Percentiles rank a stretch among this genome's conserved stretches.
These are phyloP conservation scores for Uria lomvia DNA, from an alignment of 2,113 vertebrate species.

Conservation along the genomic window DNA sequence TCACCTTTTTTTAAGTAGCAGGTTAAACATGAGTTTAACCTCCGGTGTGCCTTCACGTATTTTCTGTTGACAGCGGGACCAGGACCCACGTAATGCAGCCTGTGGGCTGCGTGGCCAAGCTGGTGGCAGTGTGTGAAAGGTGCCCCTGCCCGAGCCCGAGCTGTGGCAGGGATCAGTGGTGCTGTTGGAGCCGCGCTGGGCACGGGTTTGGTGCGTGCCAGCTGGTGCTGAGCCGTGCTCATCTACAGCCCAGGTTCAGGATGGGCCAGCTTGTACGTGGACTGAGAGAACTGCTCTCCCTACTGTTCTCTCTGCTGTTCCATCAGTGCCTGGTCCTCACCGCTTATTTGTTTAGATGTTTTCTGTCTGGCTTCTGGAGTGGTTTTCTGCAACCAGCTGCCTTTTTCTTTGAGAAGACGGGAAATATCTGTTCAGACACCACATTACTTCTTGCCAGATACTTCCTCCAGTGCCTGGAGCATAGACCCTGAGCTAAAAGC, in stretches of 20 bases:
- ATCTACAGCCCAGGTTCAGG: fast-evolving
- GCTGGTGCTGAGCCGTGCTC: background rate
- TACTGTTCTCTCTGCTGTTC: background rate
- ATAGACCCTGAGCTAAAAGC: background rate
- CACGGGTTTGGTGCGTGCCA: background rate
- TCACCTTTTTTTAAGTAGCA: background rate
- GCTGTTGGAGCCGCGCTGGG: background rate
- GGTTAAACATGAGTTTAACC: background rate
- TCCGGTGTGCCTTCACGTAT: background rate
- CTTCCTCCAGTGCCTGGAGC: background rate
- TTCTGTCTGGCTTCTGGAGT: background rate
- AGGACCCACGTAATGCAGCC: fast-evolving
- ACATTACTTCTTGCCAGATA: background rate
- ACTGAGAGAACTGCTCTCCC: background rate
- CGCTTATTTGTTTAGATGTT: background rate
- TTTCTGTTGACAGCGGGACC: background rate
- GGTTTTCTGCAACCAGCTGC: background rate
- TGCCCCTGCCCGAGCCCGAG: background rate
- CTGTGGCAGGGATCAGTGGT: background rate
- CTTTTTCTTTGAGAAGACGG: background rate
- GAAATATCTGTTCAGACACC: background rate
- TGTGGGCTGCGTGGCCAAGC: background rate
- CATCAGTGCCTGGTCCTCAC: background rate
- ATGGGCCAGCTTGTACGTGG: fast-evolving
- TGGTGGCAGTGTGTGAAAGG: background rate